phyloP scores from a whole-genome alignment of 2,888 invertebrate genomes.

The Andrena haemorrhoa region DNA sequence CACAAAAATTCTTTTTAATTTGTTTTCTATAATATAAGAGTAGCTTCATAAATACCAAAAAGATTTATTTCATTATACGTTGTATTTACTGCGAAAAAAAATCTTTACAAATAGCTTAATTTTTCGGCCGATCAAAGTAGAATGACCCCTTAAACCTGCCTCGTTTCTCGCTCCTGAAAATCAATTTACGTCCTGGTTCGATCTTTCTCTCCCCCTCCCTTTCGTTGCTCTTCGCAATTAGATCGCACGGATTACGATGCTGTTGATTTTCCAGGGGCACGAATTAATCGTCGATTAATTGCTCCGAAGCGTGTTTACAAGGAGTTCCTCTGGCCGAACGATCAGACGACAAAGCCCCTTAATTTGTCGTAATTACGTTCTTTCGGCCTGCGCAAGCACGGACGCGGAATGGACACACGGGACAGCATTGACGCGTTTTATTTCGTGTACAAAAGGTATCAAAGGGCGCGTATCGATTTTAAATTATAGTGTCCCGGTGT shows the following conservation, averaged over 20 bases:
- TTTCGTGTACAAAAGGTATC: slow-evolving; percentile 27
- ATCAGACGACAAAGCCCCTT: background rate
- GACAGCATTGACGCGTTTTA: background rate
- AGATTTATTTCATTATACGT: no score
- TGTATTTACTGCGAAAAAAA: no score
- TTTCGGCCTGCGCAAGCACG: background rate
- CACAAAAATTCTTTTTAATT: no score
- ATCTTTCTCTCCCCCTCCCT: background rate
- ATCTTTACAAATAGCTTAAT: no score
- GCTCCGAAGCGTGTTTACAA: background rate
- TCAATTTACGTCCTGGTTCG: background rate
- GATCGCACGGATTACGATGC: background rate
- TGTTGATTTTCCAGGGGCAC: background rate
- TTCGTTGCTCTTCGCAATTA: background rate
- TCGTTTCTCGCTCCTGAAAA: background rate
- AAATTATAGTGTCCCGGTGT: slow-evolving; percentile 23
- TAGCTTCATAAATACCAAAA: no score
- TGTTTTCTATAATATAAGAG: no score
- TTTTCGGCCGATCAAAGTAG: no score
- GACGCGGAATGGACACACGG: background rate
- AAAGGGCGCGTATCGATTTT: slow-evolving; percentile 25
- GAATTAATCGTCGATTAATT: slow-evolving; percentile 29
- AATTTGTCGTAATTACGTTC: slow-evolving; percentile 26
- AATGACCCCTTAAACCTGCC: no score
- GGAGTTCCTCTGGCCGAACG: background rate